Evolutionary conservation across 2,888 invertebrate genomes (phyloP), one percentile per base, ranked within the genome.

Genomic region (Ochropacha duplaris): DNA sequence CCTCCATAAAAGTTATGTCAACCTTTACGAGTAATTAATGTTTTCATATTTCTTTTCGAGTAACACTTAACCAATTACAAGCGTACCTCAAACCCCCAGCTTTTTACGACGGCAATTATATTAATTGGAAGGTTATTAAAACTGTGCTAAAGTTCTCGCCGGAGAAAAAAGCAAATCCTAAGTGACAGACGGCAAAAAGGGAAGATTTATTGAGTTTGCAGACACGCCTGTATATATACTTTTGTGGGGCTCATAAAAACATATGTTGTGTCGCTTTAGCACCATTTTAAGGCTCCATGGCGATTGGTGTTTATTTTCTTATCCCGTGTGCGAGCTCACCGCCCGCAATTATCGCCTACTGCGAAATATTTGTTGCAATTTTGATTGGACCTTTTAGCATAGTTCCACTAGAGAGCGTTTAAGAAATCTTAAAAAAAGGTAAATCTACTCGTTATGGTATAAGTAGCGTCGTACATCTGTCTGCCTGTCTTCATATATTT

Each of bases 341-440:
- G 55, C 39, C 19, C 51, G 60, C 74, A 82, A 82, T 83, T 81
- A 81, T 74, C 70, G 74, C 72, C 66, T 74, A 72, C 75, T 59
- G 64, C 68, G 78, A 80, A 79, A 76, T 77, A 44, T 44, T 44
- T 44, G 44, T 44, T 76, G 76, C 77, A 78, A 79, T 79, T 76
- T 75, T 79, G 78, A 83, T 82, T 81, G 69, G 66, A 49, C 64
- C 73, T 71, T 68, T 76, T 72, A 76, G 63, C 78, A 74, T 76
- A 74, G 68, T 67, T 74, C 62, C 55, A 58, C 58, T 73, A 57
- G 51, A 36, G 61, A 59, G 22, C 56, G 64, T 57, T 61, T 64
- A 57, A 66, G 64, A 62, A 58, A 61, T 57, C 61, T 50, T 50
- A 58, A 66, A 24, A 39, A 36, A 49, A 16, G 6, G 14, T n/a